These are phyloP conservation scores for Argynnis bischoffii DNA, from an alignment of 2,888 invertebrate species.

Conservation along the genomic window DNA sequence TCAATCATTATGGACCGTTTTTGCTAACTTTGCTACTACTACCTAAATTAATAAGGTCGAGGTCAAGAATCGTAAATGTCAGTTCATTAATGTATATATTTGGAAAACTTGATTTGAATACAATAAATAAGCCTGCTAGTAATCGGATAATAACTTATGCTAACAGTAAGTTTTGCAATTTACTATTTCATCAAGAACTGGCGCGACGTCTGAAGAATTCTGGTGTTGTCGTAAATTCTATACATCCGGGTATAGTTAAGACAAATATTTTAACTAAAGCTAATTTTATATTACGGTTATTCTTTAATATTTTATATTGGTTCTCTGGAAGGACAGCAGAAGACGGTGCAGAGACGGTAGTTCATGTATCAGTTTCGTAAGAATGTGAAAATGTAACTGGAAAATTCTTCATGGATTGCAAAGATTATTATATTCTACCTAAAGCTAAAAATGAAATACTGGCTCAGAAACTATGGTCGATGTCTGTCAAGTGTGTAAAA, in stretches of 20 bases:
- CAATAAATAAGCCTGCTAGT: conserved; percentile 26
- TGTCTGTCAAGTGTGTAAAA: conserved; percentile 12
- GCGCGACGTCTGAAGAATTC: conserved; percentile 48
- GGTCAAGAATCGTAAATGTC: conserved; percentile 86
- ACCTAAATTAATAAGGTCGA: not conserved
- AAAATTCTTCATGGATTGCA: conserved; percentile 88
- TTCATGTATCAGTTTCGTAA: conserved; percentile 85
- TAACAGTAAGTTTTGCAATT: conserved; percentile 54
- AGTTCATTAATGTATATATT: conserved; percentile 88
- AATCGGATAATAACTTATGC: conserved; percentile 41
- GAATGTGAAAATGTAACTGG: conserved; percentile 85
- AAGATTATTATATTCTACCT: conserved; percentile 76
- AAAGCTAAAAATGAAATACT: conserved; percentile 15
- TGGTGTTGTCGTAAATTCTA: conserved; percentile 87
- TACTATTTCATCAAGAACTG: conserved; percentile 55
- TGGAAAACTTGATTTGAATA: conserved; percentile 84
- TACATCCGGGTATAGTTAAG: conserved; percentile 90
- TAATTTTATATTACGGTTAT: conserved; percentile 43
- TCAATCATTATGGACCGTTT: conserved; percentile 82
- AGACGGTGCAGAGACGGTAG: conserved; percentile 88
- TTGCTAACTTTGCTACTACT: conserved; percentile 83
- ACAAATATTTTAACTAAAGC: conserved; percentile 87
- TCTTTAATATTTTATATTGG: conserved; percentile 30
- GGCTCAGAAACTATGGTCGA: conserved; percentile 23
- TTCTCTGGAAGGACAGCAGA: conserved; percentile 80